Evolutionary conservation across 2,797 vertebrate genomes (phyloP), one percentile per base, ranked within the genome.

Genomic region (Epinephelus malabaricus): DNA sequence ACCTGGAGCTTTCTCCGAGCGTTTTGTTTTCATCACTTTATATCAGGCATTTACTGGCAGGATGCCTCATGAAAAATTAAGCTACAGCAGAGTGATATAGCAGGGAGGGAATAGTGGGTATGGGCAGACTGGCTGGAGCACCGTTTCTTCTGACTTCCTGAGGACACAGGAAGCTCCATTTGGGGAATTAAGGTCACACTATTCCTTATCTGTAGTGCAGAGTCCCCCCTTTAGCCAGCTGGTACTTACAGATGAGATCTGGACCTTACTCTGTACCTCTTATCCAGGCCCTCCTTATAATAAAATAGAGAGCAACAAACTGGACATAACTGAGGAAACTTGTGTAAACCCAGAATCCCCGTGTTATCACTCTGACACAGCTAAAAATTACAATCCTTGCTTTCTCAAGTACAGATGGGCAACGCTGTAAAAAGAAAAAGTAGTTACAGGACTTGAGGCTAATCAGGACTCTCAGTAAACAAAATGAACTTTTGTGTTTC

Each of bases 181-280:
- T 85, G 43, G 63, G 56, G 86, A 86, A 89, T 93, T 93, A 89
- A 81, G 82, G 78, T 84, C 79, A 65, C 47, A 76, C 51, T 70
- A 51, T 85, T 67, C 50, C 81, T 92, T 92, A 93, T 92, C 89
- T 78, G 80, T 75, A 68, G 67, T 75, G 67, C 79, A 84, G 83
- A 64, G 72, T 73, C 80, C 63, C 78, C 53, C 68, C 77, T 78
- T 80, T 56, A 82, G 65, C 86, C 86, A 82, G 69, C 82, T 85
- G 87, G 76, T 88, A 82, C 81, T 91, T 84, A 81, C 49, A 89
- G 84, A 89, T 89, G 81, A 87, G 86, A 92, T 91, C 87, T 88
- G 82, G 78, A 83, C 80, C 62, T 79, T 53, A 25, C 76, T 81
- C 65, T 54, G 64, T 63, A 65, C 30, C 69, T 76, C 69, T 84